phyloP scores from a whole-genome alignment of 2,888 invertebrate genomes.

The Dichetophora obliterata region DNA sequence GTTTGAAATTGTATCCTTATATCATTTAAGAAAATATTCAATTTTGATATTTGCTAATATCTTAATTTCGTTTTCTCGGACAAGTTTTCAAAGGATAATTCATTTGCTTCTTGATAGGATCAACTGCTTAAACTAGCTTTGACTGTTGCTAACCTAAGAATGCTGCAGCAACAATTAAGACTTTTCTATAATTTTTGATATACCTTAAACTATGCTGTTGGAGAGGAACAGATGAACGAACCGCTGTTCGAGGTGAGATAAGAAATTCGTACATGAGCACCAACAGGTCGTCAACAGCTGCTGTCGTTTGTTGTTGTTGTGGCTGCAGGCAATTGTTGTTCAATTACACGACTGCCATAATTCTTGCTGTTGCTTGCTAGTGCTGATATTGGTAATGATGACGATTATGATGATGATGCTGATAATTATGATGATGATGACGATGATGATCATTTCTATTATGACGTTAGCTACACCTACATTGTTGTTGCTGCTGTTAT shows the following conservation, averaged over 20 bases:
- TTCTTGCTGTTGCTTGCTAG: neutral
- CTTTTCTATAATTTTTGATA: too few relatives aligned
- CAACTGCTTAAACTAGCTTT: too few relatives aligned
- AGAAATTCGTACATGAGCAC: neutral
- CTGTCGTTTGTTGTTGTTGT: neutral
- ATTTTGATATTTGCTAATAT: too few relatives aligned
- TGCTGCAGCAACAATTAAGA: too few relatives aligned
- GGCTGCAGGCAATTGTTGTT: slow-evolving; percentile 5
- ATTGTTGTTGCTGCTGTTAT: slow-evolving; percentile 10
- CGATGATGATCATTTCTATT: neutral
- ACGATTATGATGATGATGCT: too few relatives aligned
- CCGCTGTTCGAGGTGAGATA: neutral
- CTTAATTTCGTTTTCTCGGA: too few relatives aligned
- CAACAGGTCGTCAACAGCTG: slow-evolving; percentile 10
- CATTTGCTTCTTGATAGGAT: too few relatives aligned
- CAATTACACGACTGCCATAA: slow-evolving; percentile 7
- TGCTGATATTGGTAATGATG: neutral
- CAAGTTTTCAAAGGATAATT: too few relatives aligned
- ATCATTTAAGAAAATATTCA: too few relatives aligned
- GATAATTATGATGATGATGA: neutral
- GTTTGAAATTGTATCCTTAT: too few relatives aligned
- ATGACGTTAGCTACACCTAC: slow-evolving; percentile 9
- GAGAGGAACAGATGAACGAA: neutral
- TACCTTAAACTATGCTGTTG: too few relatives aligned
- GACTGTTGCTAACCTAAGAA: too few relatives aligned